Conservation (phyloP, 2,888 invertebrate genomes). For the Ornithoptera priamus region DNA sequence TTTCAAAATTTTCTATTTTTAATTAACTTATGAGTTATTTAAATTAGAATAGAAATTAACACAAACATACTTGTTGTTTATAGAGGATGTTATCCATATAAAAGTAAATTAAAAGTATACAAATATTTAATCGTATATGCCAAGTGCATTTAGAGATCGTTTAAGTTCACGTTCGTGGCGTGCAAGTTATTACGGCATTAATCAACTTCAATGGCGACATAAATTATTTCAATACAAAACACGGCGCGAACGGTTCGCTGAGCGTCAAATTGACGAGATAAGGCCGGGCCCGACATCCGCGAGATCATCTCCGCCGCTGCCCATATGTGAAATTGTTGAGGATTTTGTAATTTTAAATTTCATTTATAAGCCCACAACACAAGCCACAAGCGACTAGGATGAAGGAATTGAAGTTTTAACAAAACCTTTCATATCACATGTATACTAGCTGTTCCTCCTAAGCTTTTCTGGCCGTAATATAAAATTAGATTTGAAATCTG, state of each 20-base stretch:
- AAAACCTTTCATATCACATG: not conserved
- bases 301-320: conserved; percentile 69
- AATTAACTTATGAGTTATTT: no score
- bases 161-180: conserved; percentile 41
- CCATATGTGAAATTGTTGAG: conserved; percentile 78
- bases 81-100: no score
- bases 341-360: conserved; percentile 79
- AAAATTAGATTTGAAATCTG: no score
- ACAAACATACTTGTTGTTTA: no score
- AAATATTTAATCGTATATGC: not conserved
- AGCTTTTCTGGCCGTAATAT: no score
- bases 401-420: not conserved
- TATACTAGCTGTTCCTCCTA: no score
- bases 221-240: conserved; percentile 72
- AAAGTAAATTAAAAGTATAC: no score
- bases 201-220: conserved; percentile 70
- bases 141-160: conserved; percentile 8
- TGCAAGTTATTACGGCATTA: conserved; percentile 67
- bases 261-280: conserved; percentile 71
- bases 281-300: conserved; percentile 50
- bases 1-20: no score
- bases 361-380: conserved; percentile 65
- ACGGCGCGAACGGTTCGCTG: conserved; percentile 59
- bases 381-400: conserved; percentile 38
- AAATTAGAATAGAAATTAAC: no score